Base-by-base conservation (phyloP, 1,140 invertebrate species). In the Drosophila gunungcola region DNA sequence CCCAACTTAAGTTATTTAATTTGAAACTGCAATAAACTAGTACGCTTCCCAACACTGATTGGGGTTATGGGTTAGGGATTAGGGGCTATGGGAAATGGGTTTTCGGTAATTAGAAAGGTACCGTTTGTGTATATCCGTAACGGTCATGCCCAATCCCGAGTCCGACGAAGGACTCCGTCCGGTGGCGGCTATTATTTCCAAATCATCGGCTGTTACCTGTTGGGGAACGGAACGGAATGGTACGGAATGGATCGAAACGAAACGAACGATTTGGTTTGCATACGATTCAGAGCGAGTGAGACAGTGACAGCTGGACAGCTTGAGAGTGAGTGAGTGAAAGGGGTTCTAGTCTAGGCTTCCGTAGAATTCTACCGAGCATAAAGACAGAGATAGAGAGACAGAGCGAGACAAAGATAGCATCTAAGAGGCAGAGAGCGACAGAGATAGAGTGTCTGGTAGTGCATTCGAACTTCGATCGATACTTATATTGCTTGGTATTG, bases 71-170 rank as follows among this genome's bases (percentile, higher is more conserved):
- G 3, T 32, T 32, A n/a, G 27, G 10, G 57, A 4, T 11, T 3
- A 39, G 12, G 13, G 27, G 25, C 5, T 45, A n/a, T 13, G 9
- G 25, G 6, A 16, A 27, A 11, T 46, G 10, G 42, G 11, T 58
- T 72, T 41, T 54, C 13, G 32, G 41, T 48, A 52, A 42, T 52
- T 70, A 58, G 48, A 65, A 73, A 78, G 73, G 54, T 92, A 92
- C 91, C 91, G 91, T 91, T 92, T 91, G 70, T 91, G 80, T 25
- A 85, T 91, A 85, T 92, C 91, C 85, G 89, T 75, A 54, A 91
- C 82, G 61, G 91, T 92, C 80, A 92, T 92, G 74, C 88, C 90
- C 60, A 91, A 77, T 53, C 85, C 90, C 62, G 90, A 92, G 78
- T 91, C 88, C 69, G 91, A 92, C 55, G 89, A 90, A 39, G 91